A percentile compares a stretch with the other conserved stretches of the same genome.
phyloP scores from a whole-genome alignment of 64 coral and sea anemone genomes.

The Astreopora myriophthalma region DNA sequence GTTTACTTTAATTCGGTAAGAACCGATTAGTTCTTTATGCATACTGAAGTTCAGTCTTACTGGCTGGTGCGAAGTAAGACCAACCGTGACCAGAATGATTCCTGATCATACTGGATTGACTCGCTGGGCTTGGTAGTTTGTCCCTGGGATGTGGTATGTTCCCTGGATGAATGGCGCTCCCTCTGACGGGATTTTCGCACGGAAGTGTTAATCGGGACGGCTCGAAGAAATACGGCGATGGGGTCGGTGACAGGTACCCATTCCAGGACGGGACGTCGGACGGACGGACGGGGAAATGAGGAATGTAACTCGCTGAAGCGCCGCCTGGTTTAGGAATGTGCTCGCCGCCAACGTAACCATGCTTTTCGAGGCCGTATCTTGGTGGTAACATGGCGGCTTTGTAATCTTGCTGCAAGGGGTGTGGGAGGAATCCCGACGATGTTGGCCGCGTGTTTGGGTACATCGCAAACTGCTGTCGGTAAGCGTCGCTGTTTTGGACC shows the following conservation, averaged over 20 bases:
- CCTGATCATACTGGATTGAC: background rate
- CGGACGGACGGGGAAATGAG: constrained; percentile 5
- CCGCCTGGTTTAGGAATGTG: background rate
- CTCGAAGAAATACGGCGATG: constrained; percentile 21
- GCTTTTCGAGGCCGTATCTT: background rate
- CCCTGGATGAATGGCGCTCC: background rate
- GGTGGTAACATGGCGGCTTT: constrained; percentile 15
- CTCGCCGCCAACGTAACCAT: background rate
- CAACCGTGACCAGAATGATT: background rate
- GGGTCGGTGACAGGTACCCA: background rate
- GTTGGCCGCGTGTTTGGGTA: constrained; percentile 51
- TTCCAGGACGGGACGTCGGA: constrained; percentile 34
- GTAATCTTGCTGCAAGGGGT: constrained; percentile 14
- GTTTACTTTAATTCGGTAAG: background rate
- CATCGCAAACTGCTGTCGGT: constrained; percentile 52
- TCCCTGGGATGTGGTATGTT: constrained; percentile 14
- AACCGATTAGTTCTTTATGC: background rate
- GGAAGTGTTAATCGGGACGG: background rate
- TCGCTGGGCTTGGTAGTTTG: background rate
- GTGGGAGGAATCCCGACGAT: constrained; percentile 14
- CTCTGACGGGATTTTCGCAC: background rate
- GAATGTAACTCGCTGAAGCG: background rate
- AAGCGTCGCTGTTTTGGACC: constrained; percentile 18
- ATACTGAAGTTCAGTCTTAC: constrained; percentile 24
- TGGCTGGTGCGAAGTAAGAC: constrained; percentile 21